Conservation (phyloP, 1,140 invertebrate genomes). For the Cherax quadricarinatus region DNA sequence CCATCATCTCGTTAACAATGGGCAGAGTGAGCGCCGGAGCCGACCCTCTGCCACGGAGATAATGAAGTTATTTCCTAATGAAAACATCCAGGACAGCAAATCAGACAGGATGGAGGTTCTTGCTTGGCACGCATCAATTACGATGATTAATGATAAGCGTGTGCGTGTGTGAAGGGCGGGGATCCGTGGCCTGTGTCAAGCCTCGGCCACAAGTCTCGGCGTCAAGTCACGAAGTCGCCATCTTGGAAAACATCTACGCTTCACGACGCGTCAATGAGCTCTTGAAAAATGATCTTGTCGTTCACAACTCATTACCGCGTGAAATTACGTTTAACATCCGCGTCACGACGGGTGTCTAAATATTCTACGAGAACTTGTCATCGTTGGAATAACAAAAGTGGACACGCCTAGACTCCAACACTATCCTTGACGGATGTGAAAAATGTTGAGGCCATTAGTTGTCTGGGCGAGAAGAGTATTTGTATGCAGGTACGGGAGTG, state of each 20-base stretch:
- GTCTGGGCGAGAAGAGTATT: slow-evolving; percentile 31
- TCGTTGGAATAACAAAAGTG: slow-evolving; percentile 36
- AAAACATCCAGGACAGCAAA: slow-evolving; percentile 60
- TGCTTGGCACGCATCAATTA: slow-evolving; percentile 62
- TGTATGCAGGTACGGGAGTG: slow-evolving; percentile 54
- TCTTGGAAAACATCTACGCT: slow-evolving; percentile 16
- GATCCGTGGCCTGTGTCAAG: slow-evolving; percentile 9
- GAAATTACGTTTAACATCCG: slow-evolving; percentile 53
- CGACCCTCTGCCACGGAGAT: slow-evolving; percentile 44
- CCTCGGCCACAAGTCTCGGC: slow-evolving; percentile 5
- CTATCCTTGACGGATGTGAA: slow-evolving; percentile 42
- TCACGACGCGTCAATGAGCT: slow-evolving; percentile 26
- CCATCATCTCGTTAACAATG: slow-evolving; percentile 63
- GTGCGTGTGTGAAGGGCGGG: slow-evolving; percentile 61
- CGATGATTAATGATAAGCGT: slow-evolving; percentile 60
- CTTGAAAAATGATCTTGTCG: slow-evolving; percentile 53
- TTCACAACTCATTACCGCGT: slow-evolving; percentile 59
- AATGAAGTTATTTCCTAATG: slow-evolving; percentile 68
- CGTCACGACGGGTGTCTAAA: slow-evolving; percentile 44
- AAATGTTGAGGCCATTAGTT: slow-evolving; percentile 55
- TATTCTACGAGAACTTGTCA: slow-evolving; percentile 8
- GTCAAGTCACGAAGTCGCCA: slow-evolving; percentile 44
- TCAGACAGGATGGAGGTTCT: slow-evolving; percentile 56
- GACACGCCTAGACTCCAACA: slow-evolving; percentile 18
- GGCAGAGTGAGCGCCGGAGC: background rate